A percentile compares a stretch with the other conserved stretches of the same genome.
These are phyloP conservation scores for Hemibagrus wyckioides DNA, from an alignment of 2,113 vertebrate species.

Conservation along the genomic window DNA sequence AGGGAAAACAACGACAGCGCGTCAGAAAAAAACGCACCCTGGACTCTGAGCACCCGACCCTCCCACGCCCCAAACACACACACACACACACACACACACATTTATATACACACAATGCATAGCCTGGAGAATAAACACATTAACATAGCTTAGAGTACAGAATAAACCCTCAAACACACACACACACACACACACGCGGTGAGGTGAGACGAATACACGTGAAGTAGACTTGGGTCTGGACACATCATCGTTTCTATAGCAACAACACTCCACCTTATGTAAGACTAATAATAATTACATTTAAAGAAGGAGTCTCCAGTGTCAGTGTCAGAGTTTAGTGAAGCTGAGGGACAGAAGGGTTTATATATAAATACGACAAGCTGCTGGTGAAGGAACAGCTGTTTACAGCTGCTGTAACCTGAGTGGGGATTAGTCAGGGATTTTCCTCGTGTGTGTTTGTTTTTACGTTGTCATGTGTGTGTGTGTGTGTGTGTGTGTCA, in stretches of 20 bases:
- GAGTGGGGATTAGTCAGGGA: too few relatives aligned
- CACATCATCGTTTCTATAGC: neutral
- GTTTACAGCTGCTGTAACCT: neutral
- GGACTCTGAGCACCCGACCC: conserved; percentile 39
- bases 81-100: conserved; percentile 35
- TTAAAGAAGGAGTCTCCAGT: neutral
- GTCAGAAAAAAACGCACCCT: conserved; percentile 53
- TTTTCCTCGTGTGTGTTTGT: too few relatives aligned
- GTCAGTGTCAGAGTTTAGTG: neutral
- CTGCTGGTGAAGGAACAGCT: neutral
- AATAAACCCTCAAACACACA: conserved; percentile 22
- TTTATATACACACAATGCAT: neutral
- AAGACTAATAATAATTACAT: neutral
- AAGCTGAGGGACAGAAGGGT: neutral
- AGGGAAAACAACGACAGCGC: conserved; percentile 67
- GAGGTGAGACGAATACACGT: neutral
- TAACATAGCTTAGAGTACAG: conserved; percentile 20
- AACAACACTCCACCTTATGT: neutral
- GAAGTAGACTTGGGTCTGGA: neutral
- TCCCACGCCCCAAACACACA: conserved; percentile 28
- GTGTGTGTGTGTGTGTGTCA: too few relatives aligned
- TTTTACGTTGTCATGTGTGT: too few relatives aligned
- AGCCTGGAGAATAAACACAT: neutral
- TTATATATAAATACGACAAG: neutral
- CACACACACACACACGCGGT: neutral